phyloP scores from a whole-genome alignment of 2,113 vertebrate genomes.

The Oreochromis niloticus region DNA sequence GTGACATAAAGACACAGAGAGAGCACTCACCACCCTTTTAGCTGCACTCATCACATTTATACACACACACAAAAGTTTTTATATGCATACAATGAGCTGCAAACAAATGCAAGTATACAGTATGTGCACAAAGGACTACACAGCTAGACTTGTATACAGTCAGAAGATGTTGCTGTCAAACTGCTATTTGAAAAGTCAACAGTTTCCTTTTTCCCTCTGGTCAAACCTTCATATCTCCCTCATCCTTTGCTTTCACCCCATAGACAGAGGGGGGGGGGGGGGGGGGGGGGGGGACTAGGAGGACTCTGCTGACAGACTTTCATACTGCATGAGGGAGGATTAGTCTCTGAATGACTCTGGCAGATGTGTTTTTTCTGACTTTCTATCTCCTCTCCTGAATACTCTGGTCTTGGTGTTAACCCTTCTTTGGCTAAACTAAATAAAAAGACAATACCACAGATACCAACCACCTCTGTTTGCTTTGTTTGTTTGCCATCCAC shows the following conservation, averaged over 20 bases:
- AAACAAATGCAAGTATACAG: neutral
- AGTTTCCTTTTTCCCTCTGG: neutral
- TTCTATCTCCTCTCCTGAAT: neutral
- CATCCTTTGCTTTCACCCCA: neutral
- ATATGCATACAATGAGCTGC: neutral
- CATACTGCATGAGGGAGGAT: slow-evolving; percentile 11
- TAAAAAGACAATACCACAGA: neutral
- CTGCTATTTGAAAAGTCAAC: neutral
- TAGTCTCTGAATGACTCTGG: slow-evolving; percentile 11
- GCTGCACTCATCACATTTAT: slow-evolving; percentile 4
- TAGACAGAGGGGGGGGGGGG: neutral
- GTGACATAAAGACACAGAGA: neutral
- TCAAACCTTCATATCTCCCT: neutral
- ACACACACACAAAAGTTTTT: neutral
- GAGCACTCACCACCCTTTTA: neutral
- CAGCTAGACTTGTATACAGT: neutral
- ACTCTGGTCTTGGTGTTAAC: neutral
- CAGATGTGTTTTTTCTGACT: slow-evolving; percentile 35
- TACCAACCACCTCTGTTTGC: neutral
- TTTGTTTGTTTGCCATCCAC: neutral
- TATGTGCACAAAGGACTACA: neutral
- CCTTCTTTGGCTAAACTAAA: neutral
- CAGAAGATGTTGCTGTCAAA: neutral
- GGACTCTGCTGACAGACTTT: slow-evolving; percentile 23
- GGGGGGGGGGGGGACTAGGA: neutral